Conservation (phyloP, 2,797 vertebrate species). For the Myotis vivesi region DNA sequence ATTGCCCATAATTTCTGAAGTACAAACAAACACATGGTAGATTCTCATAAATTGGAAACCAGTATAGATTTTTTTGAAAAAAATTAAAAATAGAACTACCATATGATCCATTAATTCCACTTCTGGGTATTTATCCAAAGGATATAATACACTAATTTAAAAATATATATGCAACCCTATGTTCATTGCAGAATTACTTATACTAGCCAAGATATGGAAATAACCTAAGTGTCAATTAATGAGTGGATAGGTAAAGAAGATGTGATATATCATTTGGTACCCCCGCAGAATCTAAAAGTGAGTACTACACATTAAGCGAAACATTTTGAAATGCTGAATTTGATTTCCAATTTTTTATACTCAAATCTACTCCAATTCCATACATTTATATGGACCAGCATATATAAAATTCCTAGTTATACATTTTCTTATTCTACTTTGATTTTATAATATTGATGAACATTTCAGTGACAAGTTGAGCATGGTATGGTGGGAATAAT, state of each 20-base stretch:
- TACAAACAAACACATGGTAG: background rate
- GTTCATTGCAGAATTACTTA: background rate
- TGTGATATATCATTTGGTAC: background rate
- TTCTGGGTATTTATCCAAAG: background rate
- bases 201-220: background rate
- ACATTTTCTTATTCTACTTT: constrained; percentile 14
- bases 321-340: background rate
- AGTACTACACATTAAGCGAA: background rate
- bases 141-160: background rate
- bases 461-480: background rate
- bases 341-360: background rate
- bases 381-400: background rate
- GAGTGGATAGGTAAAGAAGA: background rate
- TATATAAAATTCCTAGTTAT: background rate
- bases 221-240: background rate
- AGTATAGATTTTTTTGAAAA: background rate
- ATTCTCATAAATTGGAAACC: background rate
- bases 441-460: background rate
- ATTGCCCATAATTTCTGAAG: background rate
- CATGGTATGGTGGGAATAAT: background rate
- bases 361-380: background rate
- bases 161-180: background rate
- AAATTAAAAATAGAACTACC: background rate
- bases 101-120: background rate
- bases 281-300: background rate